phyloP scores from a whole-genome alignment of 1,140 invertebrate species.

The Ceratoteleas bidentatus region DNA sequence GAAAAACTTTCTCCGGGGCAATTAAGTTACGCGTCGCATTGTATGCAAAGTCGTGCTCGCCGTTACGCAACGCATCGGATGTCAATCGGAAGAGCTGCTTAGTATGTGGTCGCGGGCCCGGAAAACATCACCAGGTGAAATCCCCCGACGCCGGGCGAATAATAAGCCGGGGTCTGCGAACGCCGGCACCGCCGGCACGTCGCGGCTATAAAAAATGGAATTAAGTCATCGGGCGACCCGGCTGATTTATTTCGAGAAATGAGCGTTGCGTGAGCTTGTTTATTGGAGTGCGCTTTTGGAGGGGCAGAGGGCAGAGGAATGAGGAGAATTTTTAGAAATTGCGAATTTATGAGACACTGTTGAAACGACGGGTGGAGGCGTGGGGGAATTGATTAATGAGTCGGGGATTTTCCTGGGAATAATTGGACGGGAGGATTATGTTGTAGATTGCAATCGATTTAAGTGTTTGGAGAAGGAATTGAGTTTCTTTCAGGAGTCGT shows the following conservation, averaged over 20 bases:
- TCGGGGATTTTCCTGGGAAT: too few relatives aligned
- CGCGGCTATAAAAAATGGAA: constrained; percentile 25
- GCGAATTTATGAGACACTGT: too few relatives aligned
- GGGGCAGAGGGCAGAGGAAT: too few relatives aligned
- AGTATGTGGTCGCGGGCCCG: constrained; percentile 53
- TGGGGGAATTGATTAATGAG: too few relatives aligned
- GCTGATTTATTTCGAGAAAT: constrained; percentile 8
- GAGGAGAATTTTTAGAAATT: too few relatives aligned
- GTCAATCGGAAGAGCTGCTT: constrained; percentile 49
- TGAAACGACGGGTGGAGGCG: too few relatives aligned
- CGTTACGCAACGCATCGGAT: constrained; percentile 51
- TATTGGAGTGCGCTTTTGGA: constrained; percentile 1
- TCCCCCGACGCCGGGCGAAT: constrained; percentile 40
- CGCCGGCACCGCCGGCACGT: too few relatives aligned
- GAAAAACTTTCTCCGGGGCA: constrained; percentile 31
- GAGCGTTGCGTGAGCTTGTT: constrained; percentile 8
- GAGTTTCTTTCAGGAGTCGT: too few relatives aligned
- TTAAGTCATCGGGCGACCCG: constrained; percentile 24
- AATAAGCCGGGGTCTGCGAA: too few relatives aligned
- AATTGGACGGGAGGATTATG: too few relatives aligned
- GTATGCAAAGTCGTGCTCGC: constrained; percentile 36
- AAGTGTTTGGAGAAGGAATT: too few relatives aligned
- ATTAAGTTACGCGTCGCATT: constrained; percentile 47
- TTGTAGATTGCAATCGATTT: too few relatives aligned
- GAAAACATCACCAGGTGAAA: constrained; percentile 58